Percentiles rank a stretch among this genome's conserved stretches.
These are phyloP conservation scores for Anser cygnoides DNA, from an alignment of 2,113 vertebrate genomes.

Conservation along the genomic window DNA sequence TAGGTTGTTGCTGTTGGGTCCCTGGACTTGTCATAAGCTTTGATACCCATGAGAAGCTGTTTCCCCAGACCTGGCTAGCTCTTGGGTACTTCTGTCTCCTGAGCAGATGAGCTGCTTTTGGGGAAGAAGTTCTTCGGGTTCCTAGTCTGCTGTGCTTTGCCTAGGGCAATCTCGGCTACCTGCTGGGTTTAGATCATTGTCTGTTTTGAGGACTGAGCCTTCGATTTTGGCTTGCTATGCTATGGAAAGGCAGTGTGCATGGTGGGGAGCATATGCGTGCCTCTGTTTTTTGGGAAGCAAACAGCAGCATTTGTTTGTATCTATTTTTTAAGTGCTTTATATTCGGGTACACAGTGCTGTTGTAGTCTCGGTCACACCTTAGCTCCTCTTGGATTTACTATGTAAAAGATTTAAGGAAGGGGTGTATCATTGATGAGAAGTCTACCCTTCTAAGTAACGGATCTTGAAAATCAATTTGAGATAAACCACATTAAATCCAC, in stretches of 20 bases:
- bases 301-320: neutral
- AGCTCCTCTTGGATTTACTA: neutral
- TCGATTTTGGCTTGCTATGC: neutral
- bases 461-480: neutral
- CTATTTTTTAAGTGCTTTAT: neutral
- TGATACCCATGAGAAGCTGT: neutral
- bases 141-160: neutral
- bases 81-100: neutral
- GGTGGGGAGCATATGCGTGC: rapidly evolving
- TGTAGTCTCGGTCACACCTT: neutral
- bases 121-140: neutral
- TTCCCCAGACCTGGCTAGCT: neutral
- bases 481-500: neutral
- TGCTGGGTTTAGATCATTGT: neutral
- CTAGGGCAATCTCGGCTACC: neutral
- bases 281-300: neutral
- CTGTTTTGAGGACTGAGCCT: neutral
- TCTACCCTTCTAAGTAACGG: neutral
- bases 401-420: neutral
- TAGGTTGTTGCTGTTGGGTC: neutral
- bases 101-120: neutral
- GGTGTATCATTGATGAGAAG: neutral
- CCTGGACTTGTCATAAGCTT: neutral
- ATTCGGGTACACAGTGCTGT: neutral
- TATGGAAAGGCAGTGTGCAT: neutral